Evolutionary conservation across 35 echinoderm and acorn worm genomes (phyloP).

Genomic region (Chiridota heheva): DNA sequence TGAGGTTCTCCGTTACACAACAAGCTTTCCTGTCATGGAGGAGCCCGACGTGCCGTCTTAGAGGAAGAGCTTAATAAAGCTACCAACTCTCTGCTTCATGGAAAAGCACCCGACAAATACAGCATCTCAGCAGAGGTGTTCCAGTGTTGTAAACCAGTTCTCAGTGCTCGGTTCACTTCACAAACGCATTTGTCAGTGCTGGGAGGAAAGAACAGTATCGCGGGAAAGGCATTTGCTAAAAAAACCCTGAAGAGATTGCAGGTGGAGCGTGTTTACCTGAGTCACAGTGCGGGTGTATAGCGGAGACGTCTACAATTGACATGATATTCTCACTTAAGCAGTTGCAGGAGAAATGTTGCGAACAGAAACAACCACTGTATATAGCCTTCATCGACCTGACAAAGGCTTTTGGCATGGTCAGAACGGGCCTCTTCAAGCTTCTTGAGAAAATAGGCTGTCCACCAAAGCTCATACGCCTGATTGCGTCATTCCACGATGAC

Average conservation of each 20-base stretch:
- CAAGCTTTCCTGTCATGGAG: conserved; percentile 33
- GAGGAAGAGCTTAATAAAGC: conserved; percentile 58
- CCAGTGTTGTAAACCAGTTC: conserved; percentile 30
- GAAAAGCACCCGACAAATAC: conserved; percentile 54
- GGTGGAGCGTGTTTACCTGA: conserved; percentile 18
- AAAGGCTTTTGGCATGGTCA: conserved; percentile 51
- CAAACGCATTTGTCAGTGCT: conserved; percentile 50
- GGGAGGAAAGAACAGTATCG: conserved; percentile 39
- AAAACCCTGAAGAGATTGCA: conserved; percentile 21
- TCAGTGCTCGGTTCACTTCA: conserved; percentile 27
- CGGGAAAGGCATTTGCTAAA: conserved; percentile 33
- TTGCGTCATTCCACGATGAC: conserved; percentile 51
- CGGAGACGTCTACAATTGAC: conserved; percentile 26
- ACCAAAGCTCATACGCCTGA: conserved; percentile 10
- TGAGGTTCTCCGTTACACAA: background rate
- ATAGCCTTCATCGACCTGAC: conserved; percentile 56
- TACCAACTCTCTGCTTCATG: background rate
- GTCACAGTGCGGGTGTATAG: conserved; percentile 51
- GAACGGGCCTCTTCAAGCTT: conserved; percentile 25
- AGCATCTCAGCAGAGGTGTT: conserved; percentile 41
- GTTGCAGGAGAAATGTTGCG: conserved; percentile 43
- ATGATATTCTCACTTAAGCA: conserved; percentile 63
- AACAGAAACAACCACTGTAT: conserved; percentile 36
- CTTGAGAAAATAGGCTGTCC: conserved; percentile 29
- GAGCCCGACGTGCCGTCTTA: conserved; percentile 47